phyloP scores from a whole-genome alignment of 2,888 invertebrate species.

The Chromoteleia sp. region DNA sequence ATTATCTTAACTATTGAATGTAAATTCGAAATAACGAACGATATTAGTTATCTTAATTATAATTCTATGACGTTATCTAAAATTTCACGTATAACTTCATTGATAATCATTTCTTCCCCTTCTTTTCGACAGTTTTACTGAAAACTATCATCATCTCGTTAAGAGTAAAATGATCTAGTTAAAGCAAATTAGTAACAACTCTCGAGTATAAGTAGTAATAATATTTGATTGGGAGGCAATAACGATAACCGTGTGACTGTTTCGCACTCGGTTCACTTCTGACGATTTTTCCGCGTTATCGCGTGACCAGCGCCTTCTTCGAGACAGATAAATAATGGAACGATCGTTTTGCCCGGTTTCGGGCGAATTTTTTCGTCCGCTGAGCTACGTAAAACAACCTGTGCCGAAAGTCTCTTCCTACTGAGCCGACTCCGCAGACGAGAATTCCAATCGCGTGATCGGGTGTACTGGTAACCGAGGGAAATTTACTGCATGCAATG shows the following conservation, averaged over 20 bases:
- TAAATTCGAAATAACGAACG: no score
- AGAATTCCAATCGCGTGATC: slow-evolving; percentile 79
- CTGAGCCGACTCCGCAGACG: slow-evolving; percentile 73
- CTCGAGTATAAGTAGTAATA: slow-evolving; percentile 24
- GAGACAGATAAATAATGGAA: slow-evolving; percentile 72
- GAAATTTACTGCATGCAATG: slow-evolving; percentile 82
- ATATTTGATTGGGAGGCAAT: slow-evolving; percentile 60
- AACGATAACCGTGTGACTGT: slow-evolving; percentile 64
- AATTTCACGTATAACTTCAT: background rate
- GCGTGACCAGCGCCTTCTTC: slow-evolving; percentile 70
- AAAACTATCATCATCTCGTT: slow-evolving; percentile 51
- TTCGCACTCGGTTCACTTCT: slow-evolving; percentile 60
- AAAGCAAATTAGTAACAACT: slow-evolving; percentile 39
- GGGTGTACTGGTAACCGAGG: slow-evolving; percentile 75
- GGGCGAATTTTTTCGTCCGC: slow-evolving; percentile 66
- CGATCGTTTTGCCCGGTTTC: slow-evolving; percentile 70
- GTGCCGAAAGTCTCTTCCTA: slow-evolving; percentile 69
- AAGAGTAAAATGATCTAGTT: slow-evolving; percentile 39
- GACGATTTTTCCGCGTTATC: slow-evolving; percentile 69
- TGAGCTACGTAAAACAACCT: slow-evolving; percentile 62
- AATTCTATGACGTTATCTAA: background rate
- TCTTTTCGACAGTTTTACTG: slow-evolving; percentile 10
- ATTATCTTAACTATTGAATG: no score
- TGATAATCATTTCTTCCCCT: background rate
- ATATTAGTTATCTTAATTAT: no score